Evolutionary conservation across 1,140 invertebrate species (phyloP).

Genomic region (Cecropterus lyciades): DNA sequence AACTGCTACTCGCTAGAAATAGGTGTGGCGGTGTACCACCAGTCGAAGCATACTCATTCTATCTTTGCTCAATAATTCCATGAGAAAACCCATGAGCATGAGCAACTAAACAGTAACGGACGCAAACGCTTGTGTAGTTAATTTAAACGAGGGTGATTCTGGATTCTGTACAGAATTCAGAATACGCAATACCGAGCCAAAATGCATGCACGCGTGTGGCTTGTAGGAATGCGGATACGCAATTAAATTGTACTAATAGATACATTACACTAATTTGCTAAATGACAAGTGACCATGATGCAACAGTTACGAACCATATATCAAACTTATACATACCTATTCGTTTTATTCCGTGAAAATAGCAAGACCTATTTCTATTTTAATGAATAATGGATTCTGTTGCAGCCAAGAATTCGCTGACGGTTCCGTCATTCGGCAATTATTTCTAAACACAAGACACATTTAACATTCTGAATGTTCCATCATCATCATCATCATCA

Average conservation of each 20-base stretch:
- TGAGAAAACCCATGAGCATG: too few species aligned
- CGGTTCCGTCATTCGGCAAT: conserved; percentile 25
- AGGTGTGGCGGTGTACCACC: too few species aligned
- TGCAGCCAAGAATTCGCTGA: conserved; percentile 16
- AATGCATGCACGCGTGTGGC: neutral
- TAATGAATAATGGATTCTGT: neutral
- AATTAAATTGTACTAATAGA: conserved; percentile 5
- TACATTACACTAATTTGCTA: neutral
- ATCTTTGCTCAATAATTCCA: too few species aligned
- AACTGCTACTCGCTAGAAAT: too few species aligned
- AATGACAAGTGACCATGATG: neutral
- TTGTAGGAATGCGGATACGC: neutral
- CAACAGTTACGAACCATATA: conserved; percentile 2
- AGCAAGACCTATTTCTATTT: too few species aligned
- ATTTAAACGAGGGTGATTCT: neutral
- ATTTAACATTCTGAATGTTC: conserved; percentile 14
- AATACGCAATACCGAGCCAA: neutral
- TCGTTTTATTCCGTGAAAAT: neutral
- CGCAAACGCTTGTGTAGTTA: neutral
- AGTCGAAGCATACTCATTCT: too few species aligned
- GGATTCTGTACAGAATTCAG: neutral
- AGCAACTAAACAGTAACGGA: too few species aligned
- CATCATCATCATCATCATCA: too few species aligned
- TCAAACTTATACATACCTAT: neutral
- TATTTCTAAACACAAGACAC: conserved; percentile 9